These are phyloP conservation scores for Siderastrea radians DNA, from an alignment of 92 coral and sea anemone genomes.

Conservation along the genomic window DNA sequence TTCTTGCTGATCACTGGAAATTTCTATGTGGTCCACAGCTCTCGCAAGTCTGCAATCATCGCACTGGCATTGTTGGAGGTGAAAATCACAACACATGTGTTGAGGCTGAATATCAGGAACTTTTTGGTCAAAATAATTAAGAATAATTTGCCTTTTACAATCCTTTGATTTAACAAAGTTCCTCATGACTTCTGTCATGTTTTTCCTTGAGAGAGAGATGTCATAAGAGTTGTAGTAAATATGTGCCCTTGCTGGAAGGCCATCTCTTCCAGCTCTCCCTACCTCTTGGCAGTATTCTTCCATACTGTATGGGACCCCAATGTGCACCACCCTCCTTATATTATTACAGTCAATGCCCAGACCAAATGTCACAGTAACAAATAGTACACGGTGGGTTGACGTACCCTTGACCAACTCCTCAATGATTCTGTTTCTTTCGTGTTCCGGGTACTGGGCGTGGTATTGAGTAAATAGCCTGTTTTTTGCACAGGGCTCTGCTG, in stretches of 20 bases:
- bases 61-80: not conserved
- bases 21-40: too few relatives aligned
- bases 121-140: conserved; percentile 44
- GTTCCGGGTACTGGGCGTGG: conserved; percentile 73
- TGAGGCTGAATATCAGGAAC: not conserved
- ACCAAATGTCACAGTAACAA: conserved; percentile 80
- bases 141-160: conserved; percentile 58
- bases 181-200: conserved; percentile 49
- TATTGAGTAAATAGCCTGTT: conserved; percentile 70
- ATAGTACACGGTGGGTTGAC: conserved; percentile 56
- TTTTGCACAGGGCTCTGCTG: not conserved
- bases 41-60: too few relatives aligned
- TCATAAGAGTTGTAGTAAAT: conserved; percentile 51
- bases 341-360: conserved; percentile 61
- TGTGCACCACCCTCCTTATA: conserved; percentile 67
- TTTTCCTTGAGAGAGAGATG: conserved; percentile 39
- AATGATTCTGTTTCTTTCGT: conserved; percentile 66
- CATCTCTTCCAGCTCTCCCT: not conserved
- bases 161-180: conserved; percentile 34
- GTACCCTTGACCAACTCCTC: conserved; percentile 44
- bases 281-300: conserved; percentile 76
- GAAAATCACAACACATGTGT: conserved; percentile 71
- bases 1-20: too few relatives aligned
- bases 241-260: conserved; percentile 19
- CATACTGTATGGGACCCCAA: conserved; percentile 70